Evolutionary conservation across 2,797 vertebrate species (phyloP).

Genomic region (Lithobates pipiens): DNA sequence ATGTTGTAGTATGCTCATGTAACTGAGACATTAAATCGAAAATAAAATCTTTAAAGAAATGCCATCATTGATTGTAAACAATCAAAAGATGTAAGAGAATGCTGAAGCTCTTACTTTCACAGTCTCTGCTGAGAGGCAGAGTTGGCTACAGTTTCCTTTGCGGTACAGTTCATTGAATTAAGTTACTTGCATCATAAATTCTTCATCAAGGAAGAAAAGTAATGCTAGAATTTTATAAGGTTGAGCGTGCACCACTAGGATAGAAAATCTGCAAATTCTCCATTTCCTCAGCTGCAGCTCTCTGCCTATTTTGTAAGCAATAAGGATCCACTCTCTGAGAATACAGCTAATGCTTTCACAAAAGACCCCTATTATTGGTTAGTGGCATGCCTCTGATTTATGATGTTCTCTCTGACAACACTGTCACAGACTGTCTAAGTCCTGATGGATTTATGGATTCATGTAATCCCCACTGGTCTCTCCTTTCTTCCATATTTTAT

Average conservation of each 20-base stretch:
- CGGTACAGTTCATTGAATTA: not conserved
- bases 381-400: slow-evolving; percentile 43
- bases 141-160: not conserved
- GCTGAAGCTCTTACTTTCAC: not conserved
- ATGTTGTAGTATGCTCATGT: too few species aligned
- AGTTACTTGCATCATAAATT: not conserved
- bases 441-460: slow-evolving; percentile 57
- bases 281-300: not conserved
- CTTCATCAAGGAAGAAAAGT: not conserved
- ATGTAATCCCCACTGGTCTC: slow-evolving; percentile 34
- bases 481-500: slow-evolving; percentile 43
- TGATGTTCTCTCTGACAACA: slow-evolving; percentile 36
- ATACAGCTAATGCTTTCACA: slow-evolving; percentile 16
- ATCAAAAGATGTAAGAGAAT: not conserved
- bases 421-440: slow-evolving; percentile 49
- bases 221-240: not conserved
- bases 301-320: slow-evolving; percentile 9
- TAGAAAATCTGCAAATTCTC: not conserved
- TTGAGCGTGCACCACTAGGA: not conserved
- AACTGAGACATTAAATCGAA: too few species aligned
- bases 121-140: not conserved
- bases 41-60: too few species aligned
- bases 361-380: slow-evolving; percentile 33
- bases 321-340: not conserved
- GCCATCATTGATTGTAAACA: too few species aligned